Evolutionary conservation across 2,888 invertebrate species (phyloP).

Genomic region (Apamea anceps): DNA sequence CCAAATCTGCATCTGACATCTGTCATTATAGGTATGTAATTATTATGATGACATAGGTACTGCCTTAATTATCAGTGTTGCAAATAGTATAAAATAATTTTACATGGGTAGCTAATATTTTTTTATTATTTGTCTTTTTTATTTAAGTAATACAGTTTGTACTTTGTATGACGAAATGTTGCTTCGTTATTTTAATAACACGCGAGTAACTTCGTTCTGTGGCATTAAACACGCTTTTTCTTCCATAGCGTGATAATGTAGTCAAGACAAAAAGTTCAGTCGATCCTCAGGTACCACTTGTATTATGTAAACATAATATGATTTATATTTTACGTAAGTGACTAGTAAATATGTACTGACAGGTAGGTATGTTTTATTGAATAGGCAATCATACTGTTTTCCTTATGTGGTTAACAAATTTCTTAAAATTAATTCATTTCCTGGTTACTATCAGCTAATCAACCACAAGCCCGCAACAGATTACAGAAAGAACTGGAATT

Average conservation of each 20-base stretch:
- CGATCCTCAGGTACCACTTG: constrained; percentile 8
- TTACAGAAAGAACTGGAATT: background rate
- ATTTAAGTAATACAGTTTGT: background rate
- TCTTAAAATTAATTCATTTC: constrained; percentile 18
- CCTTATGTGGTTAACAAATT: constrained; percentile 45
- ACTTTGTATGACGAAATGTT: background rate
- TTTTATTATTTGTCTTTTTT: no score
- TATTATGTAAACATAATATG: constrained; percentile 19
- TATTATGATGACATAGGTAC: no score
- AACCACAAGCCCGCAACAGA: background rate
- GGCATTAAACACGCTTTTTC: background rate
- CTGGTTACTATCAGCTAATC: background rate
- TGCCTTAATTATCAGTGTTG: background rate
- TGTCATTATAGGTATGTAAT: background rate
- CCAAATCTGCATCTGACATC: background rate
- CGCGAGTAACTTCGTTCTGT: background rate
- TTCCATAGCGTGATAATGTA: constrained; percentile 2
- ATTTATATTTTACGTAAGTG: constrained; percentile 41
- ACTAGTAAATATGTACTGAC: constrained; percentile 34
- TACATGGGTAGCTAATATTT: background rate
- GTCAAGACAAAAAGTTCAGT: constrained; percentile 15
- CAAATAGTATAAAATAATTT: background rate
- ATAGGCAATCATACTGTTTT: constrained; percentile 39
- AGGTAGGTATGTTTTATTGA: constrained; percentile 23
- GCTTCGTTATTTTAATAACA: constrained; percentile 22